Evolutionary conservation across 2,888 invertebrate species (phyloP).

Genomic region (Cantharis rustica): DNA sequence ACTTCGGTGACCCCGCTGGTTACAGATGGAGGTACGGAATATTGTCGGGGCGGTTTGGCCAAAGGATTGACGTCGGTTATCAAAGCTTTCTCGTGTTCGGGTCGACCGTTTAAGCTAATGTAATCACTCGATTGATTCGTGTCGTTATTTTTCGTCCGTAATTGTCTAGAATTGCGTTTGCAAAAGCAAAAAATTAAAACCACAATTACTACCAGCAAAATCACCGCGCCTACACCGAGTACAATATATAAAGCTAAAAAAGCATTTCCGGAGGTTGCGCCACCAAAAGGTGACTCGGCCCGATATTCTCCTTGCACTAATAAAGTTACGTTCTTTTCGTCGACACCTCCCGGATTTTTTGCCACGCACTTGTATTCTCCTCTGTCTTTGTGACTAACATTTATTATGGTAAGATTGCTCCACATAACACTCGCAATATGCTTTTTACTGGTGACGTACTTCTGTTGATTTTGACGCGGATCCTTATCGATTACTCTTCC

Average conservation of each 20-base stretch:
- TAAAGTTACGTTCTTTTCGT: constrained; percentile 75
- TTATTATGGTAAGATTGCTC: constrained; percentile 64
- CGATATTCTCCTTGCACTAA: constrained; percentile 52
- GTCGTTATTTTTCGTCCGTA: constrained; percentile 43
- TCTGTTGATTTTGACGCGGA: constrained; percentile 54
- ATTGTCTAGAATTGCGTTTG: constrained; percentile 40
- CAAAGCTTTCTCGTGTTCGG: constrained; percentile 84
- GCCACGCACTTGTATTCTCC: constrained; percentile 73
- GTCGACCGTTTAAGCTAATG: constrained; percentile 75
- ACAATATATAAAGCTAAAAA: constrained; percentile 55
- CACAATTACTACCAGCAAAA: constrained; percentile 58
- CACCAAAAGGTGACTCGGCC: constrained; percentile 37
- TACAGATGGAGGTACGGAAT: constrained; percentile 73
- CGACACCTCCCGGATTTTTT: constrained; percentile 79
- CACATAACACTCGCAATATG: constrained; percentile 52
- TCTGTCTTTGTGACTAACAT: constrained; percentile 57
- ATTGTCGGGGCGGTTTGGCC: constrained; percentile 79
- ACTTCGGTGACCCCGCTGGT: constrained; percentile 78
- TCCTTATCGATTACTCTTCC: constrained; percentile 64
- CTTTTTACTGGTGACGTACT: constrained; percentile 55
- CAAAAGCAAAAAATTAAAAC: constrained; percentile 53
- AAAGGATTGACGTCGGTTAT: constrained; percentile 85
- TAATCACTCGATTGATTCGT: constrained; percentile 54
- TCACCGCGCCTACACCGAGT: constrained; percentile 55
- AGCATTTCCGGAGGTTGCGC: constrained; percentile 31